A percentile compares a stretch with the other conserved stretches of the same genome.
Evolutionary conservation across 2,888 invertebrate genomes (phyloP).

Genomic region (Eupithecia inturbata): DNA sequence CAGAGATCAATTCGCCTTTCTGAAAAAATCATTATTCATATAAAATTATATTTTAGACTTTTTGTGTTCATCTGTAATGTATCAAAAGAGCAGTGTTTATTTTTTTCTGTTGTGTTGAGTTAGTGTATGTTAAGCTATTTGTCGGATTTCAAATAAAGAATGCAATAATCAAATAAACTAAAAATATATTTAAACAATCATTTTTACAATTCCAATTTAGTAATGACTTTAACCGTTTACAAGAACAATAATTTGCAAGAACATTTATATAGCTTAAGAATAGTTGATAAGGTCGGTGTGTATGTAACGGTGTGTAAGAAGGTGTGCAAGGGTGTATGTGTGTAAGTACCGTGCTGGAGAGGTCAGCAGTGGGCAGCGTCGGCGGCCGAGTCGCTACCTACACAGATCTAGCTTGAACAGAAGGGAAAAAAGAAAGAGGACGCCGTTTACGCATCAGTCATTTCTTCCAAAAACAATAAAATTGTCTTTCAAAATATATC

Average conservation of each 20-base stretch:
- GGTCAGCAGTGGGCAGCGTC: slow-evolving; percentile 70
- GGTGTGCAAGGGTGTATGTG: slow-evolving; percentile 46
- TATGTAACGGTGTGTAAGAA: slow-evolving; percentile 34
- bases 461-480: slow-evolving; percentile 70
- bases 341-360: slow-evolving; percentile 79
- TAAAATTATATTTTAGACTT: slow-evolving; percentile 26
- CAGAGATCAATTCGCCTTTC: slow-evolving; percentile 46
- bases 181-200: neutral
- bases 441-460: slow-evolving; percentile 82
- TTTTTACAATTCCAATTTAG: slow-evolving; percentile 2
- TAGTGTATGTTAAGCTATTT: slow-evolving; percentile 24
- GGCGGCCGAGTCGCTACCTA: slow-evolving; percentile 78
- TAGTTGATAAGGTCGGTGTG: slow-evolving; percentile 19
- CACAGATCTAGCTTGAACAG: slow-evolving; percentile 85
- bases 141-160: neutral
- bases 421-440: slow-evolving; percentile 81
- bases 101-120: slow-evolving; percentile 34
- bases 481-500: slow-evolving; percentile 57
- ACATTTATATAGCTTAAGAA: neutral
- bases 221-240: neutral
- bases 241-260: slow-evolving; percentile 1
- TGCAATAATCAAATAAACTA: neutral
- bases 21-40: slow-evolving; percentile 39
- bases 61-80: slow-evolving; percentile 44
- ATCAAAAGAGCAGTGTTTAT: slow-evolving; percentile 42